Percentiles rank a stretch among this genome's conserved stretches.
These are phyloP conservation scores for Caenorhabditis sinica DNA, from an alignment of 2,888 invertebrate genomes.

Conservation along the genomic window DNA sequence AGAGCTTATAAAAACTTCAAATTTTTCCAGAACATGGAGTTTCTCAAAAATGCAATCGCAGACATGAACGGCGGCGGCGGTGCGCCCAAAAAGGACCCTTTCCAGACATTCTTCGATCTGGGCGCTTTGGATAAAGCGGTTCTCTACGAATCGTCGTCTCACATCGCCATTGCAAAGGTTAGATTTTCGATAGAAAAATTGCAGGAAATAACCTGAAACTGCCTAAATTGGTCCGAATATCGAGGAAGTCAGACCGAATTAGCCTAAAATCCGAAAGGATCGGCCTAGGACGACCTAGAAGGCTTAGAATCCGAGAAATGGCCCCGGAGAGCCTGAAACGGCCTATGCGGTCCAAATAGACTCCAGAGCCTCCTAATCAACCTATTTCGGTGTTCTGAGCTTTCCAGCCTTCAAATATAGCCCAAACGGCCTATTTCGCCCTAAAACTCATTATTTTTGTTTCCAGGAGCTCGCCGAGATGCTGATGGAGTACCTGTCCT, in stretches of 20 bases:
- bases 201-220: not conserved
- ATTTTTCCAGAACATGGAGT: not conserved
- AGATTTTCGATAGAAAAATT: too few species aligned
- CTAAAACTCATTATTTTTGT: not conserved
- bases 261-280: not conserved
- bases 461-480: constrained; percentile 50
- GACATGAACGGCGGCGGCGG: not conserved
- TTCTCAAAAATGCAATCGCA: not conserved
- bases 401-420: not conserved
- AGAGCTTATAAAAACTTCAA: not conserved
- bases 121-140: too few species aligned
- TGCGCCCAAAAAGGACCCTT: not conserved
- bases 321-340: too few species aligned
- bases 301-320: not conserved
- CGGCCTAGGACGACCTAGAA: not conserved
- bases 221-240: too few species aligned
- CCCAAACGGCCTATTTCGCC: not conserved
- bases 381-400: too few species aligned
- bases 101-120: not conserved
- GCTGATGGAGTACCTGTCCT: constrained; percentile 30
- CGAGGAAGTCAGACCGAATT: too few species aligned
- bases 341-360: too few species aligned
- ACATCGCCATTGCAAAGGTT: too few species aligned
- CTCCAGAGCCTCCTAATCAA: too few species aligned
- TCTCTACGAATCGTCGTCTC: too few species aligned